Evolutionary conservation across 2,113 vertebrate species (phyloP), one percentile per base, ranked within the genome.

Genomic region (Rhea pennata): DNA sequence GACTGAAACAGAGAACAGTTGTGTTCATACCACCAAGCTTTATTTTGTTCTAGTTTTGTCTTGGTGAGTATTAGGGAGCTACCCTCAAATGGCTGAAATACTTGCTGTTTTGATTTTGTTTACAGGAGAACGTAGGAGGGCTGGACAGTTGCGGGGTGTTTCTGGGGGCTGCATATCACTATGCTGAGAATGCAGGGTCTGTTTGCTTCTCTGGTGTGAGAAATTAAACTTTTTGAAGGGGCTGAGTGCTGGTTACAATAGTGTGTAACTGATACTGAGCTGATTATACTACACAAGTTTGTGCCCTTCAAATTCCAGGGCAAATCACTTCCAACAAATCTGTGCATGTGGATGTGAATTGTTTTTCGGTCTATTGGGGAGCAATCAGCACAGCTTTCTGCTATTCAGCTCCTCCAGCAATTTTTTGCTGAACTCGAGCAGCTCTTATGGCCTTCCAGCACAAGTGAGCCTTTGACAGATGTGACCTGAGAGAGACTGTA

Each of bases 311-410:
- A 16, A 54, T 71, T 86, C 53, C 40, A 46, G 31, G 50, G 33
- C 19, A 67, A 87, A 69, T 22, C n/a, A 53, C 36, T 92, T 86
- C 10, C 7, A 65, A 22, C 5, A 62, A 58, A 92, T 88, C 26
- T 16, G 9, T 74, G 21, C 2, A 21, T 0, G 1, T 72, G 56
- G 51, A 65, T 15, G 4, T 4, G 26, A 80, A 50, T 44, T 2
- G 12, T 70, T 92, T 87, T 74, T 66, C 62, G 40, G 62, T 65
- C 29, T 54, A 0, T 4, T 1, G 3, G 29, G 17, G 8, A 70
- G 15, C 14, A 76, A 26, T 62, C 27, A 48, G 31, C 46, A n/a
- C 0, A 10, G 12, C 59, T 86, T 88, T 82, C 40, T 85, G 40
- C 15, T 65, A 12, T 21, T 8, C 5, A 36, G 22, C 20, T 73